A percentile compares a stretch with the other conserved stretches of the same genome.
Conservation (phyloP, 2,888 invertebrate genomes). For the Agrilus biguttatus region DNA sequence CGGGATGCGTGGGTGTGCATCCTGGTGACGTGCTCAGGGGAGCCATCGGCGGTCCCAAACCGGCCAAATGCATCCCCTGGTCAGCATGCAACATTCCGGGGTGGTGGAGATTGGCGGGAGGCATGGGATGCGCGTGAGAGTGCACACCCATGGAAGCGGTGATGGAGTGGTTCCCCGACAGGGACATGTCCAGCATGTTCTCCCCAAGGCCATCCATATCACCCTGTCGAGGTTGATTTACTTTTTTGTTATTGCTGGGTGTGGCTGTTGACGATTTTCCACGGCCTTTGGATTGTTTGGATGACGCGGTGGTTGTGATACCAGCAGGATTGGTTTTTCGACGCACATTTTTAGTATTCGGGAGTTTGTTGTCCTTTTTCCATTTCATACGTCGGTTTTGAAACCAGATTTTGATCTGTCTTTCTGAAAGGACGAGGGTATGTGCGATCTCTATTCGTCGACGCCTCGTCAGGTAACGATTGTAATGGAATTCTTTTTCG, state of each 20-base stretch:
- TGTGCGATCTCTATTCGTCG: slow-evolving; percentile 96
- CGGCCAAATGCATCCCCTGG: slow-evolving; percentile 35
- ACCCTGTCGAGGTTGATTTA: slow-evolving; percentile 26
- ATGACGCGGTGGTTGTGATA: slow-evolving; percentile 41
- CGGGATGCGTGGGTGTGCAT: slow-evolving; percentile 37
- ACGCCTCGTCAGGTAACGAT: slow-evolving; percentile 87
- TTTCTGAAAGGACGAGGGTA: slow-evolving; percentile 80
- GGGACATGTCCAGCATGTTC: slow-evolving; percentile 32
- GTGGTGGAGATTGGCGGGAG: slow-evolving; percentile 18
- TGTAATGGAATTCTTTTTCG: slow-evolving; percentile 96
- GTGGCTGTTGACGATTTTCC: slow-evolving; percentile 27
- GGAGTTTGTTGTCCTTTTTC: slow-evolving; percentile 80
- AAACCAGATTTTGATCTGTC: slow-evolving; percentile 85
- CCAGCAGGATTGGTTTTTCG: slow-evolving; percentile 66
- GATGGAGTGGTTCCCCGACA: slow-evolving; percentile 33
- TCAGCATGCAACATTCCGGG: slow-evolving; percentile 26
- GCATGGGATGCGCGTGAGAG: slow-evolving; percentile 40
- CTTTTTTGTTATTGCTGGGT: slow-evolving; percentile 43
- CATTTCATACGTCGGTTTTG: slow-evolving; percentile 76
- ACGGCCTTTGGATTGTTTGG: slow-evolving; percentile 24
- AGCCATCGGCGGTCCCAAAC: slow-evolving; percentile 39
- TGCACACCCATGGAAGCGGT: slow-evolving; percentile 33
- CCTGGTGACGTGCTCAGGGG: slow-evolving; percentile 39
- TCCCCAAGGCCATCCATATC: slow-evolving; percentile 43
- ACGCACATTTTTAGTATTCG: slow-evolving; percentile 63